Percentiles rank a stretch among this genome's conserved stretches.
These are phyloP conservation scores for Odocoileus hemionus DNA, from an alignment of 2,113 vertebrate genomes.

Conservation along the genomic window DNA sequence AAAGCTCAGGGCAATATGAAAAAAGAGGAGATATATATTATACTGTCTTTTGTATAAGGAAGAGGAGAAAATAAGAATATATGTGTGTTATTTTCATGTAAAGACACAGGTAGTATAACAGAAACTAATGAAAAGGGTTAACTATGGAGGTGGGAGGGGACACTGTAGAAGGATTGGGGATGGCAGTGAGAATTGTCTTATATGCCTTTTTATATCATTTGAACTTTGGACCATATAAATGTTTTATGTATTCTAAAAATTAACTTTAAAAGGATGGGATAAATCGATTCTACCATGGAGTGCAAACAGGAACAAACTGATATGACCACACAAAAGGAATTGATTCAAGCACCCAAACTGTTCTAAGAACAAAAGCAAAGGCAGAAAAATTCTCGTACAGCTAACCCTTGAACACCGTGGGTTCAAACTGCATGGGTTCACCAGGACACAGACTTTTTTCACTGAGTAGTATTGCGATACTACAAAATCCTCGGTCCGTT, in stretches of 20 bases:
- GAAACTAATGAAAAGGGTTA: not conserved
- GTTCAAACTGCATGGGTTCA: not conserved
- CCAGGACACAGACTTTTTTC: not conserved
- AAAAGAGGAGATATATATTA: not conserved
- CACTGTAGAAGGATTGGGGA: fast-evolving
- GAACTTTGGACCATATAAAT: not conserved
- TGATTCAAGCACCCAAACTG: not conserved
- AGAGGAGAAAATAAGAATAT: not conserved
- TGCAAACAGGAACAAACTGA: not conserved
- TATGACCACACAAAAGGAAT: not conserved
- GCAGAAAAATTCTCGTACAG: no score
- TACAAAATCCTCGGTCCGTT: not conserved
- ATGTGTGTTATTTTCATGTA: not conserved
- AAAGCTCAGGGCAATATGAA: not conserved
- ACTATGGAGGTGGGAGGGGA: not conserved
- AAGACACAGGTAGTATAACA: not conserved
- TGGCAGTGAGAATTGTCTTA: not conserved
- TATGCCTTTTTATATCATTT: not conserved
- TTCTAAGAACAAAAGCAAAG: not conserved
- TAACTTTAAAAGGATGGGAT: not conserved
- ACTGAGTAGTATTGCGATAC: not conserved
- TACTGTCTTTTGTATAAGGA: not conserved
- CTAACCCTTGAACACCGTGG: not conserved
- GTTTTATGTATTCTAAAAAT: not conserved
- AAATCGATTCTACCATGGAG: not conserved